Percentiles rank a stretch among this genome's conserved stretches.
These are phyloP conservation scores for Sinelater perroti DNA, from an alignment of 2,888 invertebrate species.

Conservation along the genomic window DNA sequence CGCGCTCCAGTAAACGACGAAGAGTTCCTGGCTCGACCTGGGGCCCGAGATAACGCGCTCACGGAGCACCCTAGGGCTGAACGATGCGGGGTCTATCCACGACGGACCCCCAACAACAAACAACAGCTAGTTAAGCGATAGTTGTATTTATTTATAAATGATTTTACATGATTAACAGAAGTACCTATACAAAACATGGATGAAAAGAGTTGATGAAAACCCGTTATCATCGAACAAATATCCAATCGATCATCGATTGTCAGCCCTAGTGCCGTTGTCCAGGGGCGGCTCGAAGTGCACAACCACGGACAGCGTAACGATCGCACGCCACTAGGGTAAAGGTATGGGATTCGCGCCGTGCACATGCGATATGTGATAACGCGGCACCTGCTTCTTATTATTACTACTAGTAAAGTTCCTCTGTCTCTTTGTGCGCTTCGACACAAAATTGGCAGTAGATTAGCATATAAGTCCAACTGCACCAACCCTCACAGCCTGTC, in stretches of 20 bases:
- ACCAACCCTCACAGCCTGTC: slow-evolving; percentile 62
- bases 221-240: slow-evolving; percentile 39
- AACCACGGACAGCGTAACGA: slow-evolving; percentile 44
- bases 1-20: slow-evolving; percentile 39
- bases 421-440: slow-evolving; percentile 47
- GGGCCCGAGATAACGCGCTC: slow-evolving; percentile 27
- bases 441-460: slow-evolving; percentile 43
- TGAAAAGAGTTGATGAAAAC: slow-evolving; percentile 38
- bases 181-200: slow-evolving; percentile 51
- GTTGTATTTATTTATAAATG: slow-evolving; percentile 53
- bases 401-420: slow-evolving; percentile 49
- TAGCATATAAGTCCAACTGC: slow-evolving; percentile 38
- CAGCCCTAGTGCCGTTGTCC: slow-evolving; percentile 47
- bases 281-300: slow-evolving; percentile 38
- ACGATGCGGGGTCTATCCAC: slow-evolving; percentile 35
- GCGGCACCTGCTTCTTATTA: slow-evolving; percentile 48
- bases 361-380: slow-evolving; percentile 58
- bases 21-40: slow-evolving; percentile 34
- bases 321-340: slow-evolving; percentile 42
- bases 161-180: slow-evolving; percentile 53
- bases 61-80: slow-evolving; percentile 37
- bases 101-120: slow-evolving; percentile 50
- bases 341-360: slow-evolving; percentile 44
- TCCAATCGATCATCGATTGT: slow-evolving; percentile 50
- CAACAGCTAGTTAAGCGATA: slow-evolving; percentile 52